Base-by-base conservation (phyloP, 2,113 vertebrate species). In the Carollia perspicillata region DNA sequence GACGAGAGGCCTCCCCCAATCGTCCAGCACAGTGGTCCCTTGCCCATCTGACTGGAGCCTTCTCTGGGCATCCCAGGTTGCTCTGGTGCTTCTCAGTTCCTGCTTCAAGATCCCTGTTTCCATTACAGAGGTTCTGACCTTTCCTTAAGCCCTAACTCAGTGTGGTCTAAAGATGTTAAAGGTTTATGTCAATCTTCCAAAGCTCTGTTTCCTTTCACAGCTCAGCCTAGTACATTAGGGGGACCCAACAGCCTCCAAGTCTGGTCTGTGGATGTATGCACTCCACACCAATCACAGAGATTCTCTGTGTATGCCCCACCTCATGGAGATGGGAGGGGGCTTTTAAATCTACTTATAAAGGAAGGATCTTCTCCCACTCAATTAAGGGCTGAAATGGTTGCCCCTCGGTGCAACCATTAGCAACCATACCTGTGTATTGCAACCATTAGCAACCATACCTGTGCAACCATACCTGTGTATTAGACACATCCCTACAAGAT, bases 271-370 rank as follows among this genome's bases (percentile, higher is more conserved):
- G 86, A 28, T 49, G 4, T 16, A 4, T 20, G 35, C 58, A 3
- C 16, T 37, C 40, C 18, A 13, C 8, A 55, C 3, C 11, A 16
- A 6, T 66, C 42, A 2, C 23, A 2, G 53, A 55, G 53, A 55
- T 47, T 26, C 30, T 4, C 55, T 84, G 33, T 53, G 18, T 18
- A 7, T 51, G n/a, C 2, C 53, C 55, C 23, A 69, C 4, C 22
- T 20, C 13, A 0, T 0, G 0, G 44, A 71, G 16, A 20, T 35
- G 23, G 20, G 37, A 60, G 49, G 18, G 47, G 20, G 1, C 40
- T 22, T 40, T 83, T 23, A 55, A 60, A n/a, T 35, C 16, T 75
- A 11, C 35, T 22, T 72, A 9, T 5, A 14, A 23, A 77, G 55
- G 69, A 83, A 51, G 3, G 58, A 2, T n/a, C 11, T 33, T 26